A percentile compares a stretch with the other conserved stretches of the same genome.
phyloP scores from a whole-genome alignment of 1,140 invertebrate species.

The Grapholita molesta region DNA sequence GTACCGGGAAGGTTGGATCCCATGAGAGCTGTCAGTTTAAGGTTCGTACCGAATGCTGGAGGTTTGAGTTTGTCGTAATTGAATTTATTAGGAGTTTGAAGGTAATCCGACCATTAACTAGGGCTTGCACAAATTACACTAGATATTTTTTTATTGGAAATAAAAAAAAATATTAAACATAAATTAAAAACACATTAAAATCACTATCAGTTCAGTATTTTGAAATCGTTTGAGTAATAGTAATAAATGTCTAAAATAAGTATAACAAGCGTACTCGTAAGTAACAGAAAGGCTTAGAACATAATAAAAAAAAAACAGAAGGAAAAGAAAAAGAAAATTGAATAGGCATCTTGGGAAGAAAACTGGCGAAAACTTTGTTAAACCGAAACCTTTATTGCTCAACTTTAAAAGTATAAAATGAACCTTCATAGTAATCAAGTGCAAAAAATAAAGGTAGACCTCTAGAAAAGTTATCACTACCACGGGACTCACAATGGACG shows the following conservation, averaged over 20 bases:
- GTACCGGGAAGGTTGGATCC: neutral
- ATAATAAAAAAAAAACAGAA: neutral
- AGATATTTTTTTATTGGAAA: too few relatives aligned
- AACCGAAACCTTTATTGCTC: neutral
- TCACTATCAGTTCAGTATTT: too few relatives aligned
- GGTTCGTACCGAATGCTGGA: neutral
- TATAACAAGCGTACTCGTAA: too few relatives aligned
- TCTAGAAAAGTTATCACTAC: slow-evolving; percentile 7
- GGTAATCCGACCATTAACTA: neutral
- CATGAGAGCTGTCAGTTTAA: neutral
- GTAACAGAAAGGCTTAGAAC: too few relatives aligned
- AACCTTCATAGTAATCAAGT: neutral
- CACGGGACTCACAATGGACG: slow-evolving; percentile 7
- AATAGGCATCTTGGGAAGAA: neutral
- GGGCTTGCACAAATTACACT: too few relatives aligned
- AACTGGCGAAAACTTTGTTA: neutral
- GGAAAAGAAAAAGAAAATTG: neutral
- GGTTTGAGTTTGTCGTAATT: neutral
- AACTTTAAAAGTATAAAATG: neutral
- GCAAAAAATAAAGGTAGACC: neutral
- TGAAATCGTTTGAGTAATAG: too few relatives aligned
- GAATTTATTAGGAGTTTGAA: neutral
- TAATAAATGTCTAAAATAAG: too few relatives aligned
- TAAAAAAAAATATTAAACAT: too few relatives aligned
- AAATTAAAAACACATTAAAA: too few relatives aligned